A percentile compares a stretch with the other conserved stretches of the same genome.
Conservation (phyloP, 2,888 invertebrate species). For the Thymelicus lineola region DNA sequence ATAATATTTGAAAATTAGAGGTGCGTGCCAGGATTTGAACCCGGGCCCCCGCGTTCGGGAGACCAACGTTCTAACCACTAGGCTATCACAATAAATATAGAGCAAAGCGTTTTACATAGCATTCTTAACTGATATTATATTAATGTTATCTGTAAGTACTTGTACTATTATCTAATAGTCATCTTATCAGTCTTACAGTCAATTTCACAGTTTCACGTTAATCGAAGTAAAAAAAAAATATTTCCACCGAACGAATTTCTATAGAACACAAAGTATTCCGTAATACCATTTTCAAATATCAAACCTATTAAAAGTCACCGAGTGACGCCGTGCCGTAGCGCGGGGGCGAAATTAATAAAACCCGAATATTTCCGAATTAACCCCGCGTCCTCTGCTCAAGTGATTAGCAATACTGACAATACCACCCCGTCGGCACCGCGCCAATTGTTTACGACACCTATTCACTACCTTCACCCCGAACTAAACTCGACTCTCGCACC, state of each 20-base stretch:
- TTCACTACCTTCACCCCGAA: slow-evolving; percentile 50
- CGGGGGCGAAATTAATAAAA: slow-evolving; percentile 65
- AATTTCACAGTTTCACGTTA: no score
- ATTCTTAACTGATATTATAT: no score
- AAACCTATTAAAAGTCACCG: slow-evolving; percentile 38
- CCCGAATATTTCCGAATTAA: slow-evolving; percentile 53
- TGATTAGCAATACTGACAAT: slow-evolving; percentile 58
- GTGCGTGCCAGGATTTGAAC: no score
- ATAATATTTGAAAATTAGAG: no score
- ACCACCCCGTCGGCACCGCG: slow-evolving; percentile 56
- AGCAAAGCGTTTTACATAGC: no score
- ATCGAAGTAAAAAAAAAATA: not conserved
- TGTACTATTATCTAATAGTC: no score
- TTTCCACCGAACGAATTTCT: slow-evolving; percentile 17
- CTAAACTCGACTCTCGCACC: slow-evolving; percentile 48
- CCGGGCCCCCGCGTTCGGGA: no score
- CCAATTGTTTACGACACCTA: slow-evolving; percentile 76
- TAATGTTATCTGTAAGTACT: no score
- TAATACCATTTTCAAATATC: slow-evolving; percentile 37
- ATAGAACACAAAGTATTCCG: slow-evolving; percentile 29
- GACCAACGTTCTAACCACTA: no score
- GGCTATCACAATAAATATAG: no score
- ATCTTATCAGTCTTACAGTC: no score
- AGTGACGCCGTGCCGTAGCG: slow-evolving; percentile 7
- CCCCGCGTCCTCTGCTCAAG: slow-evolving; percentile 52